Evolutionary conservation across 1,140 invertebrate species (phyloP), one percentile per base, ranked within the genome.

Genomic region (Brachionus paranguensis): DNA sequence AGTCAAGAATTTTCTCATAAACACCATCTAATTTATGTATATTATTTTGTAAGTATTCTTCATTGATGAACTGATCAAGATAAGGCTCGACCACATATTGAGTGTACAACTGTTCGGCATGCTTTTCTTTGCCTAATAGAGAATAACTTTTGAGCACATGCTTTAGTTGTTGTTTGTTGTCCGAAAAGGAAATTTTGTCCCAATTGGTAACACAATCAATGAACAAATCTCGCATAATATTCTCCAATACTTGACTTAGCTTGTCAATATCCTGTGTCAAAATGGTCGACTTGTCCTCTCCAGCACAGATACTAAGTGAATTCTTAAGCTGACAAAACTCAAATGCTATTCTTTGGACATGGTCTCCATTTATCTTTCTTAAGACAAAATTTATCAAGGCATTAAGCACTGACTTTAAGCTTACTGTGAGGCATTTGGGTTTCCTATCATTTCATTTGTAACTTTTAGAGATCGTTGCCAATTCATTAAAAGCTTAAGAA

Each of bases 21-120:
- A 95, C 92, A 84, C 92, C 93, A 85, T 92, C 90, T 7, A 96
- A 88, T 20, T 93, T 93, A 85, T 93, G 90, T n/a, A 92, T 91
- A 84, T 93, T 92, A 86, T 90, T 92, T 86, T 93, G 92, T 64
- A 95, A 89, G 84, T 92, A 91, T 70, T 92, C 91, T 87, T 95
- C 93, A 86, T 91, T 92, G n/a, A 95, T 93, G 24, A 95, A 85
- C 88, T 89, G 78, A 3, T 68, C 76, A 89, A 96, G 91, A 68
- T 92, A 91, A 14, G 93, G 93, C 24, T 91, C 91, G 12, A 96
- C 92, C 53, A 94, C 91, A 87, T 93, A 91, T 84, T 92, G 92
- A 81, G 92, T 91, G 84, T 94, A 92, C 1, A 93, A 88, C 74
- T 91, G 89, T 88, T 95, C 94, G 93, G 93, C 87, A 92, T 92